These are phyloP conservation scores for Drosophila monieri DNA, from an alignment of 2,888 invertebrate species.

Conservation along the genomic window DNA sequence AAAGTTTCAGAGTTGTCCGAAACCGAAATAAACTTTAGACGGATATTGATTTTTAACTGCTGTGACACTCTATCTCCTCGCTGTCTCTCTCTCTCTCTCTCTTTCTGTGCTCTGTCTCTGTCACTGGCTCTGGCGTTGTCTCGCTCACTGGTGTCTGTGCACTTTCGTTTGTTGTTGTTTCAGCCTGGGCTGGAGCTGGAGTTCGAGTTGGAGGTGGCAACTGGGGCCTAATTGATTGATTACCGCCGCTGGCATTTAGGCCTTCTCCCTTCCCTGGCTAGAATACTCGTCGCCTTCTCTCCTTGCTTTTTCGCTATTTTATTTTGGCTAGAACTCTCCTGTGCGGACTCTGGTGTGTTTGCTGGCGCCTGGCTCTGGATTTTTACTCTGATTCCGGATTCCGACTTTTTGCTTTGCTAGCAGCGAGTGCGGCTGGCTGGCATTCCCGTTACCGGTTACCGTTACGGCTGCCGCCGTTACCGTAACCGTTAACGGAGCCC, in stretches of 20 bases:
- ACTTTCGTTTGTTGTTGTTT: slow-evolving; percentile 23
- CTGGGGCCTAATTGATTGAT: slow-evolving; percentile 65
- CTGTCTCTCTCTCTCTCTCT: slow-evolving; percentile 8
- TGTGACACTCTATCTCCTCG: slow-evolving; percentile 1
- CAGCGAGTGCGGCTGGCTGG: slow-evolving; percentile 33
- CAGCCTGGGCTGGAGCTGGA: slow-evolving; percentile 13
- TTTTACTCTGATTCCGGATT: slow-evolving; percentile 24
- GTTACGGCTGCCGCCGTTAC: slow-evolving; percentile 34
- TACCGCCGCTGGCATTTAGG: slow-evolving; percentile 53
- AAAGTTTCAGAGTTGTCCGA: slow-evolving; percentile 55
- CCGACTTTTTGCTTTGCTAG: slow-evolving; percentile 36
- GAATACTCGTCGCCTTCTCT: neutral
- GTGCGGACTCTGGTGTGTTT: slow-evolving; percentile 35
- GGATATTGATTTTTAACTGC: slow-evolving; percentile 83
- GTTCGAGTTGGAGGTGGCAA: slow-evolving; percentile 6
- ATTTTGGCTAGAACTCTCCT: slow-evolving; percentile 7
- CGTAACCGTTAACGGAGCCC: slow-evolving; percentile 20
- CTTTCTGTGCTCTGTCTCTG: slow-evolving; percentile 13
- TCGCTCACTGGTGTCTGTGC: slow-evolving; percentile 7
- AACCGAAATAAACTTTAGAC: slow-evolving; percentile 84
- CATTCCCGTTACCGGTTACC: slow-evolving; percentile 30
- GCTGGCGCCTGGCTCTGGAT: slow-evolving; percentile 38
- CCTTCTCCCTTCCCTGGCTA: neutral
- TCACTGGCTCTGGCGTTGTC: slow-evolving; percentile 1
- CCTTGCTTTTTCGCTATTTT: neutral